Evolutionary conservation across 1,140 invertebrate genomes (phyloP), one percentile per base, ranked within the genome.

Genomic region (Ditylenchus dipsaci): DNA sequence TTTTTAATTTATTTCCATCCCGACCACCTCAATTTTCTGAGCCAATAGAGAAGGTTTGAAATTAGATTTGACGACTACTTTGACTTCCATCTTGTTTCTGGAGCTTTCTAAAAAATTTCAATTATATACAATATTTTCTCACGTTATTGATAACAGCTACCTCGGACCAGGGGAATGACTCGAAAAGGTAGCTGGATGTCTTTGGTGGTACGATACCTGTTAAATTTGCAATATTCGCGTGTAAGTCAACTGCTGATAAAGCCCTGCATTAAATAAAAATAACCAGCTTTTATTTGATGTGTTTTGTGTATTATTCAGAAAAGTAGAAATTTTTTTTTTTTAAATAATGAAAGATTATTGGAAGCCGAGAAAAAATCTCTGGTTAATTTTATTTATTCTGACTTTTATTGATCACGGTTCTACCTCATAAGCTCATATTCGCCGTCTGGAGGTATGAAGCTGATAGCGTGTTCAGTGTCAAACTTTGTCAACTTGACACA

Each of bases 391-490:
- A n/a, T 45, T 13, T 13, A 45, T n/a, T 13, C n/a, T 45, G n/a
- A n/a, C n/a, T n/a, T n/a, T n/a, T n/a, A n/a, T n/a, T n/a, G n/a
- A n/a, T n/a, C n/a, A n/a, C n/a, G n/a, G n/a, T n/a, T n/a, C n/a
- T n/a, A 93, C 90, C 93, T 92, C 96, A 99, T 99, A 5, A 99
- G 87, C 85, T 99, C 96, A 85, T 97, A 99, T 88, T 99, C 95
- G 64, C 96, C 96, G 86, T 99, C 96, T 1, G 95, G 95, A 71
- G 96, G 96, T 84, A 99, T 98, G 86, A 99, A 99, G 78, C 92
- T 96, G 83, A 99, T 99, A 79, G 93, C 95, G 87, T 99, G 96
- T 85, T 99, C 96, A 0, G 95, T 97, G 86, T 99, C 96, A 85
- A 99, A 99, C 87, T 99, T 99, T 79, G 92, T 95, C 38, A 99